Evolutionary conservation across 1,140 invertebrate species (phyloP), one percentile per base, ranked within the genome.

Genomic region (Coboldia fuscipes): DNA sequence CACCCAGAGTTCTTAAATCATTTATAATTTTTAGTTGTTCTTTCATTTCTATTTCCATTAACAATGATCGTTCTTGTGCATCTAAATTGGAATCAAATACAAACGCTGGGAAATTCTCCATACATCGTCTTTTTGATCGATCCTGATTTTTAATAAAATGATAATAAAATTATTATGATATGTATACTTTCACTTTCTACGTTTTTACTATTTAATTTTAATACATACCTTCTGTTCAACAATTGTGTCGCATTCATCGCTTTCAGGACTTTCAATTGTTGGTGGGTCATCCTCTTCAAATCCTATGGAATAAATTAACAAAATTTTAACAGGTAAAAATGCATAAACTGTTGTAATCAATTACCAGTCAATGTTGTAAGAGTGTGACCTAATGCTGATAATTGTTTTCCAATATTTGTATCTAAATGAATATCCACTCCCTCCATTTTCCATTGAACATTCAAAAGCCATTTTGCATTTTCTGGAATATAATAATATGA

Each of bases 391-490:
- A 97, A 60, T 2, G 85, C 77, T 2, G 85, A 89, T 13, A 97
- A 58, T 49, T 94, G 85, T 53, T 96, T 94, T 19, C 94, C 93
- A 17, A 97, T 86, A 50, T 81, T 90, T 0, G 89, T 84, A 54
- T 97, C 90, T 30, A 97, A 60, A 55, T 97, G 86, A 36, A 96
- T 90, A 48, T 96, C 90, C 13, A 97, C 88, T 35, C 94, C 94
- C 61, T 97, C 85, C 94, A 98, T 98, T 60, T 96, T 80, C 89
- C 92, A 97, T 41, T 88, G 79, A 1, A 97, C 86, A 56, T 96
- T 97, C 18, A 98, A 58, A 41, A 97, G 73, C 94, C 93, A 97
- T 57, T 97, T 97, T 2, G 92, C 90, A 60, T 94, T 96, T 56
- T 88, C 85, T 68, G 46, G 48, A 40, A 37, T 12, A 30, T 33